Base-by-base conservation (phyloP, 2,797 vertebrate genomes). In the Semaprochilodus insignis region DNA sequence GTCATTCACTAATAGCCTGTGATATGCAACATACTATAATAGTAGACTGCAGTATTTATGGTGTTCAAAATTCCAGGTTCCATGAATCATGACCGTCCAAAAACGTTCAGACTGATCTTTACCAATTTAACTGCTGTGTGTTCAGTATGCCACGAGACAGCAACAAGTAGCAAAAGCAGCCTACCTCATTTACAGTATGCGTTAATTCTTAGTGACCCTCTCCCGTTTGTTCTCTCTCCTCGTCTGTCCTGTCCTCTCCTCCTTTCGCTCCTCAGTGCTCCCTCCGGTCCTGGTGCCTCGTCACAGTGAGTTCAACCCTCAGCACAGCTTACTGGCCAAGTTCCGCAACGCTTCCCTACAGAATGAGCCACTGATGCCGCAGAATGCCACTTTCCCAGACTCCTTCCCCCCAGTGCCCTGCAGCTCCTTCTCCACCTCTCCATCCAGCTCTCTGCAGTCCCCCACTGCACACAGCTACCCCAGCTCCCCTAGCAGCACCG, bases 291-390 rank as follows among this genome's bases (percentile, higher is more conserved):
- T 99, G 0, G 98, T 99, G 74, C 98, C 97, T 16, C 96, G 98
- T 66, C 97, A 99, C 93, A 99, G 98, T 0, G 98, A 99, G 90
- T 99, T 98, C 88, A 98, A 99, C 93, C 97, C 98, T 23, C 97
- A 99, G 86, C 97, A 99, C 94, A 99, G 98, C 89, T 94, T 99
- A 17, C 94, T 99, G 44, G 98, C 97, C 71, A 97, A 97, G 91
- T 99, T 99, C 91, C 93, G 97, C 84, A 97, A 96, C 13, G 89
- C 97, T 69, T 98, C 97, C 16, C 94, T 98, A 62, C 96, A 97
- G 94, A 97, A 93, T 0, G 97, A 99, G 91, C 97, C 97, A 0
- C 95, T 98, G 85, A 98, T 99, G 97, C 97, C 97, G 0, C 97
- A 98, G 91, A 99, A 99, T 6, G 97, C 97, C 91, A 98, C 96